These are phyloP conservation scores for Strix aluco DNA, from an alignment of 2,113 vertebrate genomes.

Conservation along the genomic window DNA sequence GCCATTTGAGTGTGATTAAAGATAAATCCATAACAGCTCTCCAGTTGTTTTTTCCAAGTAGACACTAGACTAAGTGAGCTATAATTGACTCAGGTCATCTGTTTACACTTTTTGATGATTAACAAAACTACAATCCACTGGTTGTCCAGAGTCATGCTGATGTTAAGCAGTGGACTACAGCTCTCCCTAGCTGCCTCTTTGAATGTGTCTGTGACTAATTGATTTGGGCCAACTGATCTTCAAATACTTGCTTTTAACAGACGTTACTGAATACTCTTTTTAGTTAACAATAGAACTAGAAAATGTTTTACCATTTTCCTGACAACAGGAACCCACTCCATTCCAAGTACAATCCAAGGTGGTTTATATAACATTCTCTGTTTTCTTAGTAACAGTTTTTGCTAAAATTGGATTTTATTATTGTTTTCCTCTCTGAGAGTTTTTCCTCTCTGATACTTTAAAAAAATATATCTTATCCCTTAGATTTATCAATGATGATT, in stretches of 20 bases:
- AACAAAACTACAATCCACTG: neutral
- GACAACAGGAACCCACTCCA: neutral
- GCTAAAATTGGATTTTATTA: neutral
- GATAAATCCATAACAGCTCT: neutral
- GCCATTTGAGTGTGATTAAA: neutral
- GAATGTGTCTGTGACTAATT: neutral
- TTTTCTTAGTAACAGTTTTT: neutral
- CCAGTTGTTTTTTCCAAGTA: neutral
- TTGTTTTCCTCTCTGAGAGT: neutral
- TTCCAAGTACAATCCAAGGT: neutral
- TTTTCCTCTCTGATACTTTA: neutral
- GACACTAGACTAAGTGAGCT: neutral
- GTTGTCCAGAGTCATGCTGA: fast-evolving
- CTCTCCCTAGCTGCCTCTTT: neutral
- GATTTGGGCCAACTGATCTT: neutral
- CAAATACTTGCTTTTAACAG: neutral
- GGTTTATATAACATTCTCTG: neutral
- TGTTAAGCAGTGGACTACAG: neutral
- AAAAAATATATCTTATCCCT: neutral
- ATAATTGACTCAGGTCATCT: neutral
- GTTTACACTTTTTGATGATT: neutral
- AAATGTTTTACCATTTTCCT: neutral
- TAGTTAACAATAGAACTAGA: neutral
- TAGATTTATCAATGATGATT: neutral
- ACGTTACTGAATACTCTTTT: neutral